Evolutionary conservation across 92 coral and sea anemone genomes (phyloP), one percentile per base, ranked within the genome.

Genomic region (Epizoanthus rinbou): DNA sequence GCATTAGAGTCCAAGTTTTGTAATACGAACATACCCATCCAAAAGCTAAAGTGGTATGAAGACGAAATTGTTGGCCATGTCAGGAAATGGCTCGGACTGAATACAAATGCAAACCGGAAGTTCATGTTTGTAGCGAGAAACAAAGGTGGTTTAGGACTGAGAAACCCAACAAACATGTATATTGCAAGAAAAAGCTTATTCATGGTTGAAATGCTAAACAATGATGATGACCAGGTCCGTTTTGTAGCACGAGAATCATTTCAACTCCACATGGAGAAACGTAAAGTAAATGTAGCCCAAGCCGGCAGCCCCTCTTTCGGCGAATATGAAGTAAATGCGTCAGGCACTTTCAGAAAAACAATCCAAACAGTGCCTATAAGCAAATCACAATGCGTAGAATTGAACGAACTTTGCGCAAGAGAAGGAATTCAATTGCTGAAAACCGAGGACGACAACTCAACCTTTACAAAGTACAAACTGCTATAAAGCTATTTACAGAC

Each of bases 1-100:
- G 21, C 21, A 62, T 62, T 62, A 62, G 67, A 62, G 24, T 62
- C 67, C 67, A 62, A 1, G 67, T 6, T 62, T 62, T 62, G 67
- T 62, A 1, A 4, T 23, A 62, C 67, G 21, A 15, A 23, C 19
- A 15, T 62, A 15, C 67, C 67, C 16, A 15, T 62, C 21, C 67
- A 4, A 6, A 62, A 62, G 24, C 4, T 62, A 16, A 8, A 17
- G 21, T 62, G 17, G 68, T 62, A 16, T 3, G 2, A 8, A 62
- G 22, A 24, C 68, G 68, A 24, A 24, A 16, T 62, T 1, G 68
- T 19, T 28, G 31, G 31, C 31, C 31, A 28, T 28, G 31, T 28
- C 31, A 62, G 13, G 10, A 53, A 0, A 16, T 0, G 17, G 17
- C 58, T 16, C 58, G 58, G 17, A 9, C 10, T 8, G 21, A 19